Percentiles rank a stretch among this genome's conserved stretches.
phyloP scores from a whole-genome alignment of 2,888 invertebrate genomes.

The Liposcelis brunnea region DNA sequence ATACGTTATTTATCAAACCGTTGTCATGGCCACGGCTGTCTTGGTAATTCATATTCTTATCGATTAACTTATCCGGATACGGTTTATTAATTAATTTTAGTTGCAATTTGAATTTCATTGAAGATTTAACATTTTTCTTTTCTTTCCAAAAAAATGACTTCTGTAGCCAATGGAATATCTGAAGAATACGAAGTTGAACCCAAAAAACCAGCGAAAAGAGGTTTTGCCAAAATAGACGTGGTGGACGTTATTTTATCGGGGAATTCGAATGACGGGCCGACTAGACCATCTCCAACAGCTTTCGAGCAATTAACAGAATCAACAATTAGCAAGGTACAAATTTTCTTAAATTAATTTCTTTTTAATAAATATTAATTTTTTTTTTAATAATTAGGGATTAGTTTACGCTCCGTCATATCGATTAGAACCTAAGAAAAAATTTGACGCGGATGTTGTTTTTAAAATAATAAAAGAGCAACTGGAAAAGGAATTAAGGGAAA shows the following conservation, averaged over 20 bases:
- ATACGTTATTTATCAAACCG: no score
- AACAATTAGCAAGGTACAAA: neutral
- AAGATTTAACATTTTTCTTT: no score
- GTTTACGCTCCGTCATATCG: slow-evolving; percentile 1
- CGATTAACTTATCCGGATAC: no score
- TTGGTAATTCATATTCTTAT: no score
- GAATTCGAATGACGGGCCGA: neutral
- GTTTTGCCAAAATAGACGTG: slow-evolving; percentile 5
- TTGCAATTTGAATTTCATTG: no score
- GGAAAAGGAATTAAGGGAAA: slow-evolving; percentile 4
- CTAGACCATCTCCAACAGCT: neutral
- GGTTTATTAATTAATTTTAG: no score
- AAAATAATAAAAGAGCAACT: neutral
- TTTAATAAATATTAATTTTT: neutral
- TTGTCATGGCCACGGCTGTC: no score
- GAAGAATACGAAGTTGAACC: slow-evolving; percentile 4
- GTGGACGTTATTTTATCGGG: slow-evolving; percentile 6
- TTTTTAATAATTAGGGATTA: neutral
- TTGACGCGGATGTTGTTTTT: neutral
- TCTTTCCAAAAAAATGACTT: neutral
- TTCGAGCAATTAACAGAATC: slow-evolving; percentile 4
- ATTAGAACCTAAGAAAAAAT: slow-evolving; percentile 5
- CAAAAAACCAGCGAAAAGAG: neutral
- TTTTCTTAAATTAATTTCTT: neutral
- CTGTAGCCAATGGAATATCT: neutral